phyloP scores from a whole-genome alignment of 2,113 vertebrate species.

The Ceyx melanurus region DNA sequence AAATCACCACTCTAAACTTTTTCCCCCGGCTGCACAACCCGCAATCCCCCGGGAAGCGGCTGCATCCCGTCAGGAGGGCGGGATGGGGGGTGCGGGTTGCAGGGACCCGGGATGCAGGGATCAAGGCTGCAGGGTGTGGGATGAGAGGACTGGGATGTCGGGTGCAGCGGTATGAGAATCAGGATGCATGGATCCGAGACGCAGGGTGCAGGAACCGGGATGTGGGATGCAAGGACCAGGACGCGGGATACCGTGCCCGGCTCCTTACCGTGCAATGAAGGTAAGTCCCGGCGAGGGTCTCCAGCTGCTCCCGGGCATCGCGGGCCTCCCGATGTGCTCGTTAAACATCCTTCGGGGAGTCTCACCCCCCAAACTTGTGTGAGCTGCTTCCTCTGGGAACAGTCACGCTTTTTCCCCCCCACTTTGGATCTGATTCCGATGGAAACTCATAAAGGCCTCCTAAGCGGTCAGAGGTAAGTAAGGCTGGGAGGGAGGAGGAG shows the following conservation, averaged over 20 bases:
- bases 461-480: slow-evolving; percentile 34
- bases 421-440: slow-evolving; percentile 66
- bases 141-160: neutral
- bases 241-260: neutral
- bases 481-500: neutral
- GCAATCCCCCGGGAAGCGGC: neutral
- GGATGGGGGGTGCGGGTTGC: neutral
- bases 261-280: slow-evolving; percentile 68
- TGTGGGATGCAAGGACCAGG: neutral
- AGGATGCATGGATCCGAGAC: neutral
- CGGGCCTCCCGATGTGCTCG: neutral
- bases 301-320: slow-evolving; percentile 18
- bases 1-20: neutral
- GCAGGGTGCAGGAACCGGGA: neutral
- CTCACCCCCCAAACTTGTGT: slow-evolving; percentile 60
- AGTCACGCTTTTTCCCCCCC: slow-evolving; percentile 54
- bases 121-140: neutral
- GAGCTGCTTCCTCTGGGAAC: slow-evolving; percentile 64
- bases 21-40: neutral
- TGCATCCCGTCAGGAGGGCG: neutral
- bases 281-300: slow-evolving; percentile 23
- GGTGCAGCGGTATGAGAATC: neutral
- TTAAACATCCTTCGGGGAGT: slow-evolving; percentile 39
- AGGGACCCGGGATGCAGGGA: neutral
- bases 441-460: slow-evolving; percentile 63